These are phyloP conservation scores for Hydrolagus colliei DNA, from an alignment of 2,797 vertebrate genomes.

Conservation along the genomic window DNA sequence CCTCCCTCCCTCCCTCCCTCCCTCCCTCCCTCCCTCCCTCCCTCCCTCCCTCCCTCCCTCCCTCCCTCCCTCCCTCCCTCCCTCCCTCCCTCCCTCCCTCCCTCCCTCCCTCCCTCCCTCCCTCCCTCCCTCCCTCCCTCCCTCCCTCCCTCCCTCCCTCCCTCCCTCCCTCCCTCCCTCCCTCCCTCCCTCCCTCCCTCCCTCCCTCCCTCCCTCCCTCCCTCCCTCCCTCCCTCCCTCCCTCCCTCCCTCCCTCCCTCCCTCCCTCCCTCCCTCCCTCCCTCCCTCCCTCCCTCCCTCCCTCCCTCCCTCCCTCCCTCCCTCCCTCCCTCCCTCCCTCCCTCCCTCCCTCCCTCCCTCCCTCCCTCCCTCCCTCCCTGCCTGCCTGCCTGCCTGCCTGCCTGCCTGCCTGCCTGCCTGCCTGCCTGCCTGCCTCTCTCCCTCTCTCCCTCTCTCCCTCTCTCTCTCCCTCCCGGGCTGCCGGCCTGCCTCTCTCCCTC, in stretches of 20 bases:
- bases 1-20: no score
- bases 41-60: slow-evolving; percentile 12
- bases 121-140: neutral
- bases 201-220: neutral
- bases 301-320: neutral
- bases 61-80: neutral
- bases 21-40: slow-evolving; percentile 21
- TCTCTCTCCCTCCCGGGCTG: no score
- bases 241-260: neutral
- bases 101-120: neutral
- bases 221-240: neutral
- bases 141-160: neutral
- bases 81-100: neutral
- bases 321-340: slow-evolving; percentile 18
- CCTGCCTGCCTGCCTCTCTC: no score
- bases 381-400: no score
- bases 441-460: no score
- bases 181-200: neutral
- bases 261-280: neutral
- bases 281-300: neutral
- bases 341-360: neutral
- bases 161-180: slow-evolving; percentile 15
- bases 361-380: no score
- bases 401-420: no score
- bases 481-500: no score